Base-by-base conservation (phyloP, 2,888 invertebrate species). In the Mystacides longicornis region DNA sequence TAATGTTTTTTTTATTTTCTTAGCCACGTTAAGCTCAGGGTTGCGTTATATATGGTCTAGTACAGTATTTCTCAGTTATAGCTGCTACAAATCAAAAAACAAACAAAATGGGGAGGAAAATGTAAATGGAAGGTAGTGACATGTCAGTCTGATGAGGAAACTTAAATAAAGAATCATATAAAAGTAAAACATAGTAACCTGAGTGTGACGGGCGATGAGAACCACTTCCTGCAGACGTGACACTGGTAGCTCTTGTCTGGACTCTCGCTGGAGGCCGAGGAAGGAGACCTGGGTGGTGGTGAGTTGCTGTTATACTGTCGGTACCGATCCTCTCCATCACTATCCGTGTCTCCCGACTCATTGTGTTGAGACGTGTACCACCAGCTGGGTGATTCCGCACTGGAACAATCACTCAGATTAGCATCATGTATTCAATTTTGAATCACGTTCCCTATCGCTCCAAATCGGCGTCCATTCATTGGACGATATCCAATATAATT, bases 221-320 rank as follows among this genome's bases (percentile, higher is more conserved):
- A 77, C 77, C 77, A 77, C 69, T 77, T 77, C 52, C 67, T 62
- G 58, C 77, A 77, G 21, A 75, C 68, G 63, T 75, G 74, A 57
- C 77, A 77, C 62, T 76, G 76, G 67, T 74, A 75, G 62, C 73
- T 74, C 65, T 77, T 77, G 62, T 77, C 77, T 0, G 74, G 69
- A 0, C 74, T 73, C 62, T 77, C 77, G 65, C 75, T 61, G 7
- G 63, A 63, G 0, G 70, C 71, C 62, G 76, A 76, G 64, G 72
- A 72, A 64, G 75, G 69, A 57, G 73, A 73, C 64, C 73, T 72
- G 49, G 68, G 60, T n/a, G 23, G 27, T n/a, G 48, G 37, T 4
- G 37, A 37, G 37, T 37, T 37, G 14, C 37, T 33, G 22, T 55
- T 46, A 11, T 23, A 27, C 14, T 16, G 21, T 16, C 52, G 14